Conservation (phyloP, 1,140 invertebrate species). For the Caenorhabditis remanei region DNA sequence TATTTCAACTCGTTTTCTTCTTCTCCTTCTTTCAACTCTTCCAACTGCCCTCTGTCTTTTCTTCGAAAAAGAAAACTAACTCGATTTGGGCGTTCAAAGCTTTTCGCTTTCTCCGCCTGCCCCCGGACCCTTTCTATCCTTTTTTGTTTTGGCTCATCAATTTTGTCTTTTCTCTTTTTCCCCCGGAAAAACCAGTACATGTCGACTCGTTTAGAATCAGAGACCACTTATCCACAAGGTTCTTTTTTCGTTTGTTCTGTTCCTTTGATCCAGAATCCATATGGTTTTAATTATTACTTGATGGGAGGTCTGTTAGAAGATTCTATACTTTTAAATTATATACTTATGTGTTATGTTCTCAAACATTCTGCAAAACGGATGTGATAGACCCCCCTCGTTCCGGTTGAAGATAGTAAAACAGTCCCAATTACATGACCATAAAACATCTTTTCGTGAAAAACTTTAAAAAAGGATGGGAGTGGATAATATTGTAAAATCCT, state of each 20-base stretch:
- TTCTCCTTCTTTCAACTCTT: neutral
- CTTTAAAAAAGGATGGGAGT: no score
- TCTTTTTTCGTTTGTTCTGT: neutral
- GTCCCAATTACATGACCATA: no score
- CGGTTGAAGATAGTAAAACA: no score
- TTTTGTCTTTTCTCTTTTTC: slow-evolving; percentile 19
- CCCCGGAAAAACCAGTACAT: neutral
- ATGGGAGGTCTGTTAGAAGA: neutral
- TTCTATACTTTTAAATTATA: no score
- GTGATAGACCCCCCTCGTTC: no score
- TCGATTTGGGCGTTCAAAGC: slow-evolving; percentile 50
- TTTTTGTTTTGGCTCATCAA: slow-evolving; percentile 51
- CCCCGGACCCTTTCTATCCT: neutral
- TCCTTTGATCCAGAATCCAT: neutral
- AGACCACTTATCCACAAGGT: neutral
- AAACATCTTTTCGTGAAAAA: no score
- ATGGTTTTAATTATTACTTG: slow-evolving; percentile 1
- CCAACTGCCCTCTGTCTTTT: slow-evolving; percentile 38
- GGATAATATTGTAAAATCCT: no score
- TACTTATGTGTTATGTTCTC: no score
- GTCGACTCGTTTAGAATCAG: neutral
- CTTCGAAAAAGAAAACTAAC: slow-evolving; percentile 36
- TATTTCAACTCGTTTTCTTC: slow-evolving; percentile 31
- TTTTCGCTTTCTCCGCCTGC: neutral
- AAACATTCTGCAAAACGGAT: no score